Evolutionary conservation across 2,888 invertebrate genomes (phyloP), one percentile per base, ranked within the genome.

Genomic region (Bombyx huttoni): DNA sequence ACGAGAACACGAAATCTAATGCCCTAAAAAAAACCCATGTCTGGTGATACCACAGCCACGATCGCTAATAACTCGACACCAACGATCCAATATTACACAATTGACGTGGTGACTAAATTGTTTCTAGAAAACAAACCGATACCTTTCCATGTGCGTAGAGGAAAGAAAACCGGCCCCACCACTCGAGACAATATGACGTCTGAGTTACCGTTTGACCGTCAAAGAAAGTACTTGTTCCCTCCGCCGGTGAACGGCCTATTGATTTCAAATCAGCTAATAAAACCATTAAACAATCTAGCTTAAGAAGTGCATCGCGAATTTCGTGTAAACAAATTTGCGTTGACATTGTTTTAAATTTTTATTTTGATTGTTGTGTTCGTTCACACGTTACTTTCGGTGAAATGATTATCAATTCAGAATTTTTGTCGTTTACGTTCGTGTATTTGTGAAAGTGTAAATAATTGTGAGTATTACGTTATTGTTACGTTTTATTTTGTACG

Each of bases 361-460:
- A 10, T 40, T 40, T 8, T 40, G 12, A 7, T 40, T 8, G 12
- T 40, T 40, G 3, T 40, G 9, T 49, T 47, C n/a, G n/a, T 34
- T 12, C 13, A 33, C 34, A 13, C 40, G 13, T 3, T 24, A 33
- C 33, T 35, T 49, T 24, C 48, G 24, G 48, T 53, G 48, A 48
- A 50, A 46, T 46, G 51, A 34, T 40, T 47, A 13, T 1, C 24
- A 24, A 24, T 24, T 49, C 53, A 53, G 51, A 51, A 51, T 50
- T 46, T 33, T 51, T 51, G 46, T 35, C n/a, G 7, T 34, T 51
- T 47, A 49, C 51, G 47, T 51, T 49, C 46, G 33, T 49, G 40
- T 33, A 49, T 47, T 49, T 49, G 53, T 53, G 53, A 53, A 53
- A 53, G 51, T 53, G 45, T 47, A 14, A 6, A 24, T 34, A 40